A percentile compares a stretch with the other conserved stretches of the same genome.
Evolutionary conservation across 2,113 vertebrate species (phyloP).

Genomic region (Ploceus nigricollis): DNA sequence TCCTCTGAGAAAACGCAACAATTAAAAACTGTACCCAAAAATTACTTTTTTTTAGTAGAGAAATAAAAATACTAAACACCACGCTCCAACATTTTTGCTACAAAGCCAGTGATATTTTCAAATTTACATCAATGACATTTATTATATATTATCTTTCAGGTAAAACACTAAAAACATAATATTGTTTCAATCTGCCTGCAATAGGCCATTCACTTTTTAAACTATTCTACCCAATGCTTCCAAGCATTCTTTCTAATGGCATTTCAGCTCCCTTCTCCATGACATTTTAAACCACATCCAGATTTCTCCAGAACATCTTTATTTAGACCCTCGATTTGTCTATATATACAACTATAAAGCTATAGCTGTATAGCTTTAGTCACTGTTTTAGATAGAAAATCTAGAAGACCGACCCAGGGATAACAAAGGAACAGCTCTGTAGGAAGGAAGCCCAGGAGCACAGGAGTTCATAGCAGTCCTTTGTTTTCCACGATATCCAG

Average conservation of each 20-base stretch:
- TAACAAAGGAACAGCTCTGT: background rate
- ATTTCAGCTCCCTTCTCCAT: background rate
- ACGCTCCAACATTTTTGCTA: background rate
- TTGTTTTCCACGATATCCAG: background rate
- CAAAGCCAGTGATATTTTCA: background rate
- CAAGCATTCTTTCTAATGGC: background rate
- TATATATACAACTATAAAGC: too few species aligned
- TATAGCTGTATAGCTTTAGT: background rate
- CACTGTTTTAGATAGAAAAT: background rate
- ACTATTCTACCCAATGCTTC: background rate
- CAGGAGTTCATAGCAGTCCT: background rate
- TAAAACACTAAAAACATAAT: background rate
- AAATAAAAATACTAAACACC: background rate
- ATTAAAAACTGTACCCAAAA: conserved; percentile 33
- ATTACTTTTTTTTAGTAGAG: background rate
- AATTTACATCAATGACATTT: background rate
- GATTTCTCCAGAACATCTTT: background rate
- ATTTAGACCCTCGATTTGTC: background rate
- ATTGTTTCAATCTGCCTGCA: background rate
- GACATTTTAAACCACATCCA: background rate
- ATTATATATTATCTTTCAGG: background rate
- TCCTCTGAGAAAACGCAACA: conserved; percentile 13
- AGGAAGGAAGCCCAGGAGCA: background rate
- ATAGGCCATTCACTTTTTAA: background rate
- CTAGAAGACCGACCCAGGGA: rapidly evolving